phyloP scores from a whole-genome alignment of 2,888 invertebrate genomes.

The Drosophila cracens region DNA sequence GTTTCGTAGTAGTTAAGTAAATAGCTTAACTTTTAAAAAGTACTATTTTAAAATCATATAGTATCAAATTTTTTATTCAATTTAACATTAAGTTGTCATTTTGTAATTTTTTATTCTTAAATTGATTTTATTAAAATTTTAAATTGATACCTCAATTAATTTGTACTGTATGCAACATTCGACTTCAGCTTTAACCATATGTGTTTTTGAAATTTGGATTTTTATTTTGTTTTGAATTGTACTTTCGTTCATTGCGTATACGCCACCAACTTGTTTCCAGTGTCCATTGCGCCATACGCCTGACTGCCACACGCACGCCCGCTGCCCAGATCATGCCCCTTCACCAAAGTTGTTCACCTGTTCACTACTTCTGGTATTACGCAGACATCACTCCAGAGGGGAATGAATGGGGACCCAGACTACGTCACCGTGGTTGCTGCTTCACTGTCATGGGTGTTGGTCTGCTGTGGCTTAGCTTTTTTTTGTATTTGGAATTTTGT shows the following conservation, averaged over 20 bases:
- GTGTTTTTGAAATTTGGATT: constrained; percentile 50
- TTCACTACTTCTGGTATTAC: constrained; percentile 78
- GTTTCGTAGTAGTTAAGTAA: background rate
- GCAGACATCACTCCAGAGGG: constrained; percentile 39
- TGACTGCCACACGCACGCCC: constrained; percentile 8
- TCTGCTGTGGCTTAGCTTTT: constrained; percentile 20
- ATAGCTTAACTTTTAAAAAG: background rate
- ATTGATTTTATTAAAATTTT: background rate
- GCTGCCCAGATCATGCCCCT: constrained; percentile 17
- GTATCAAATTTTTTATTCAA: too few species aligned
- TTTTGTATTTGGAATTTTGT: constrained; percentile 2
- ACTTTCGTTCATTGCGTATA: constrained; percentile 71
- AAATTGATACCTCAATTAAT: background rate
- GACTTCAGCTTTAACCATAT: constrained; percentile 22
- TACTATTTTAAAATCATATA: background rate
- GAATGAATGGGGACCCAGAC: background rate
- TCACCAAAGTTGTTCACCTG: constrained; percentile 68
- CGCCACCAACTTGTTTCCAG: constrained; percentile 57
- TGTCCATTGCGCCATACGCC: constrained; percentile 48
- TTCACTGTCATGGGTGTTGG: constrained; percentile 68
- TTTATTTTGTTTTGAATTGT: constrained; percentile 67
- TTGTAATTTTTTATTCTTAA: background rate
- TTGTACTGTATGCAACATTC: constrained; percentile 30
- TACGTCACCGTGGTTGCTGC: constrained; percentile 40
- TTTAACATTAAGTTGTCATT: background rate